Conservation (phyloP, 2,113 vertebrate species). For the Phycodurus eques region DNA sequence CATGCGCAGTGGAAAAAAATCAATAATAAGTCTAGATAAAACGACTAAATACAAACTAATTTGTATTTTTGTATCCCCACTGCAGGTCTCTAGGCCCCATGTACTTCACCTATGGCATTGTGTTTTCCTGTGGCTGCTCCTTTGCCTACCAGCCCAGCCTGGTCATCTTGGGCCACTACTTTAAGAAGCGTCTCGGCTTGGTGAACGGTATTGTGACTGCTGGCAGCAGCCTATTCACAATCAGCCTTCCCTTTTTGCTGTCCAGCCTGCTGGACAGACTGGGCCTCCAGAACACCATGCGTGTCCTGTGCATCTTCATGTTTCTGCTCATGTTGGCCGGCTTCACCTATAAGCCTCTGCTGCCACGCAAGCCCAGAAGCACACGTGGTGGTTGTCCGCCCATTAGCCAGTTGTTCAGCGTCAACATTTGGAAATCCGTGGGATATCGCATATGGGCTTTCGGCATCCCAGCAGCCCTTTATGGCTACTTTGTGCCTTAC, state of each 20-base stretch:
- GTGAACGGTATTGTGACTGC: constrained; percentile 97
- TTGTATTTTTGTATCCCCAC: background rate
- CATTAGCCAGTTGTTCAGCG: constrained; percentile 80
- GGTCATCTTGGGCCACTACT: constrained; percentile 95
- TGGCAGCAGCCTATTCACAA: constrained; percentile 91
- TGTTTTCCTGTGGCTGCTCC: constrained; percentile 94
- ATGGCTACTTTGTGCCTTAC: constrained; percentile 97
- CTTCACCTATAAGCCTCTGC: constrained; percentile 85
- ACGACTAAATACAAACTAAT: background rate
- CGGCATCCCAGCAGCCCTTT: constrained; percentile 90
- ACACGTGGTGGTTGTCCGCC: constrained; percentile 58
- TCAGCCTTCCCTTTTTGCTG: constrained; percentile 83
- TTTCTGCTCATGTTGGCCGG: constrained; percentile 88
- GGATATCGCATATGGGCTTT: constrained; percentile 92
- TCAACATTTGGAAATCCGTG: constrained; percentile 86
- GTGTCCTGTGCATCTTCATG: constrained; percentile 83
- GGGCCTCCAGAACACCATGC: constrained; percentile 77
- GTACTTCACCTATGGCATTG: constrained; percentile 92
- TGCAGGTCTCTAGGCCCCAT: constrained; percentile 83
- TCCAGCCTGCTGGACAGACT: constrained; percentile 63
- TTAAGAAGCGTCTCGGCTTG: constrained; percentile 91
- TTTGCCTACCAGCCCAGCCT: constrained; percentile 96
- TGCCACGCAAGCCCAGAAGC: constrained; percentile 51
- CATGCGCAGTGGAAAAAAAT: background rate
- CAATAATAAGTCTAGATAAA: background rate